phyloP scores from a whole-genome alignment of 2,797 vertebrate species.

The Syngnathus acus region DNA sequence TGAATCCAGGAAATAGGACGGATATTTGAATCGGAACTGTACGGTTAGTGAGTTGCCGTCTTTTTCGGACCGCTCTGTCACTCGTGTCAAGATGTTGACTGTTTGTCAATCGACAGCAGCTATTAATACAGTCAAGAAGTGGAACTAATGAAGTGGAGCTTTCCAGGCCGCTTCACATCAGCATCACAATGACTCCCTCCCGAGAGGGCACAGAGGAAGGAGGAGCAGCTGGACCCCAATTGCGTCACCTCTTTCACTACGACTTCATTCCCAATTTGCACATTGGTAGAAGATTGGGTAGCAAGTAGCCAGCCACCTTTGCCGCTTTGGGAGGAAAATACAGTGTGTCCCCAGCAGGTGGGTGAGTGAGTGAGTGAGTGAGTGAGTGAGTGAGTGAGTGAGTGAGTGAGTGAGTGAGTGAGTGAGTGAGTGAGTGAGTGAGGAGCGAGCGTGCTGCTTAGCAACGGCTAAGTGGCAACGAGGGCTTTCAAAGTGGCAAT shows the following conservation, averaged over 20 bases:
- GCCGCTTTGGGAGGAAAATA: background rate
- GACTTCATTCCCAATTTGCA: background rate
- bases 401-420: background rate
- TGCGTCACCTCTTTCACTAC: background rate
- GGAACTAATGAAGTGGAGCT: conserved; percentile 29
- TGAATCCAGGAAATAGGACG: no score
- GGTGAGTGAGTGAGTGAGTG: no score
- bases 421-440: no score
- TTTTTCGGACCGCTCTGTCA: no score
- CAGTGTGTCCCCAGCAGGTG: background rate
- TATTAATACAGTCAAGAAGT: background rate
- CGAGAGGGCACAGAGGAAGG: conserved; percentile 11
- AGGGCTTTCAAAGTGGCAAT: background rate
- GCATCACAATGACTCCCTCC: conserved; percentile 19
- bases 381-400: no score
- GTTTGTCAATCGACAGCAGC: background rate
- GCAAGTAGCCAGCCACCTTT: background rate
- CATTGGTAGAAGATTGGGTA: background rate
- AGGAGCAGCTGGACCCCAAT: conserved; percentile 38
- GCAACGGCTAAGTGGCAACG: background rate
- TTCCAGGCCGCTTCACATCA: conserved; percentile 28
- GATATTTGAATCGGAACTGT: no score
- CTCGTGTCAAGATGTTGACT: background rate
- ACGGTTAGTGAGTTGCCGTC: no score
- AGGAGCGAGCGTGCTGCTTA: background rate